Base-by-base conservation (phyloP, 2,888 invertebrate species). In the Apodemia duryi region DNA sequence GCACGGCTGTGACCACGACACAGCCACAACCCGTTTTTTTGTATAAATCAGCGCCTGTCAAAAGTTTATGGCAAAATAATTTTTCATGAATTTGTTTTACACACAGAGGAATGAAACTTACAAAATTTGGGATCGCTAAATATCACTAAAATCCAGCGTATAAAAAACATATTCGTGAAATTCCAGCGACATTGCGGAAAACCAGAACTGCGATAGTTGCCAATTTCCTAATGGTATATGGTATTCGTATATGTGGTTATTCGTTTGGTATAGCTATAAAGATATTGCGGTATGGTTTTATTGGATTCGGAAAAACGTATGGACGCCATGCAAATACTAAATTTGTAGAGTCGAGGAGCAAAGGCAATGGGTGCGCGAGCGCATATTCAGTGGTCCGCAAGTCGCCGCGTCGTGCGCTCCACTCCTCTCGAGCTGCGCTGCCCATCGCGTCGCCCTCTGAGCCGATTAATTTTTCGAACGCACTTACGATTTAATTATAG, bases 371-470 rank as follows among this genome's bases (percentile, higher is more conserved):
- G 68, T 79, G 86, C 84, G 84, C 84, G 77, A 78, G 80, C 83
- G 85, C 83, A 77, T 77, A 63, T 77, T 84, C 88, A 90, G 89
- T 90, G 88, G 88, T 79, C 82, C 84, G 82, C 85, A 77, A 85
- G 88, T 81, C 88, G 86, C 75, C 88, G 89, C 79, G 88, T 75
- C 82, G 89, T 78, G 84, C 88, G 86, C 88, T 86, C 81, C 78
- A 79, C 80, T 84, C 78, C 57, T 57, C 73, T 71, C 74, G 78
- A 80, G 79, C 80, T 78, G 81, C 80, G 79, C 80, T 76, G 74
- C 75, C 73, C 75, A 74, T 76, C 81, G 72, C 73, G 70, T 74
- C 77, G 77, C 79, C 80, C 75, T 29, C 29, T 57, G 6, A 57
- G 32, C 78, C 85, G 82, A 83, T 77, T 73, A 78, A 32, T 73